Base-by-base conservation (phyloP, 1,140 invertebrate species). In the Diabrotica virgifera region DNA sequence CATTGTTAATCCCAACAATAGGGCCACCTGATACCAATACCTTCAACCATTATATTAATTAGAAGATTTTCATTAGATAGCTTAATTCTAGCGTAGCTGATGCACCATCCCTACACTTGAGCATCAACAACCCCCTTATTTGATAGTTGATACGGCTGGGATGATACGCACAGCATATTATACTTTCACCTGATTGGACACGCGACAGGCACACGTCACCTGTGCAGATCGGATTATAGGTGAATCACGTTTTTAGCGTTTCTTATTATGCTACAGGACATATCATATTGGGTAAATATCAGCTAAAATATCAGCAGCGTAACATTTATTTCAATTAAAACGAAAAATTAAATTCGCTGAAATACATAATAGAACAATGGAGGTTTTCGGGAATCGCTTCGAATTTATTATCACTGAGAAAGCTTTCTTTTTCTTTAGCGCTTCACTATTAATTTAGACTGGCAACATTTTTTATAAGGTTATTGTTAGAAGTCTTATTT, bases 211-310 rank as follows among this genome's bases (percentile, higher is more conserved):
- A 59, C 65, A 66, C 67, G 70, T 72, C 70, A 72, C 68, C 65
- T 74, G 70, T 64, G 38, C 64, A 63, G 65, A 62, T 65, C 65
- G 52, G 68, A 74, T 74, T 72, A 74, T 70, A 62, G 59, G 65
- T 58, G 57, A 66, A 52, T 70, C 65, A 65, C 38, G 52, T 60
- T 65, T 67, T 46, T 46, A 46, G 5, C 40, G 40, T 46, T 46
- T 46, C 40, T 46, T 46, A 46, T 46, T 46, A 24, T 24, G 24
- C 24, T 24, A 4, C 4, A 24, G 24, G 24, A 24, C 24, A 24
- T 24, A 24, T 24, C 24, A 24, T 24, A 24, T 24, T 24, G 1
- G 24, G 24, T 2, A 24, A 24, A 24, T 24, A 24, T 24, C 24
- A 1, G 1, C 1, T 1, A 2, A 24, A 24, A 24, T 24, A 24